These are phyloP conservation scores for Dolichomitus sp. DNA, from an alignment of 2,888 invertebrate genomes.

Conservation along the genomic window DNA sequence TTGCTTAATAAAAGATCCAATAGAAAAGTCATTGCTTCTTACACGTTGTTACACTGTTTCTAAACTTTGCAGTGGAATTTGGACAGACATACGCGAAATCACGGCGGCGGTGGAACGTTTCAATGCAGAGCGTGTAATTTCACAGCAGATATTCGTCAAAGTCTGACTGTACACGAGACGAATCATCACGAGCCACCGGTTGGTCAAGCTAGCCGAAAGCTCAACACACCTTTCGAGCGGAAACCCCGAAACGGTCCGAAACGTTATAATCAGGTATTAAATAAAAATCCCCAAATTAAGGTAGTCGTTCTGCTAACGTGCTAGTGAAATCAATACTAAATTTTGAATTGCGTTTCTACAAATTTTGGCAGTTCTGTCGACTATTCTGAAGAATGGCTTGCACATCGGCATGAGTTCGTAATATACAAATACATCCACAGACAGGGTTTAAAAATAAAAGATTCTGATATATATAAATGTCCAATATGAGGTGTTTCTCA, in stretches of 20 bases:
- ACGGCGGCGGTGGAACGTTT: conserved; percentile 94
- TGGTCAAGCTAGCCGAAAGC: conserved; percentile 88
- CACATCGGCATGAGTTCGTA: too few relatives aligned
- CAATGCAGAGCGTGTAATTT: conserved; percentile 96
- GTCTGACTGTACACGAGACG: conserved; percentile 96
- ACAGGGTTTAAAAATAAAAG: too few relatives aligned
- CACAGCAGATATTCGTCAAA: conserved; percentile 96
- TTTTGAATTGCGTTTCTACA: too few relatives aligned
- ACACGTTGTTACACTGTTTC: conserved; percentile 24
- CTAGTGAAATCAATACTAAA: too few relatives aligned
- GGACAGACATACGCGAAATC: conserved; percentile 97
- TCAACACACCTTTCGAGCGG: conserved; percentile 79
- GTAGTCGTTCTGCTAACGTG: too few relatives aligned
- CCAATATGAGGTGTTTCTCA: too few relatives aligned
- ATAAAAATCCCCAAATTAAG: conserved; percentile 6
- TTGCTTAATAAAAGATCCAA: too few relatives aligned
- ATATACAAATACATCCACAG: too few relatives aligned
- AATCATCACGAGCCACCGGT: conserved; percentile 95
- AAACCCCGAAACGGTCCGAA: conserved; percentile 81
- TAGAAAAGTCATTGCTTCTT: neutral
- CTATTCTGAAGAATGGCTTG: too few relatives aligned
- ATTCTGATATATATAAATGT: too few relatives aligned
- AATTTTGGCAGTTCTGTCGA: too few relatives aligned
- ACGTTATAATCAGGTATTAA: conserved; percentile 82
- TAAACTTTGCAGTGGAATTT: conserved; percentile 91